Evolutionary conservation across 1,140 invertebrate genomes (phyloP), one percentile per base, ranked within the genome.

Genomic region (Sminthurides bifidus): DNA sequence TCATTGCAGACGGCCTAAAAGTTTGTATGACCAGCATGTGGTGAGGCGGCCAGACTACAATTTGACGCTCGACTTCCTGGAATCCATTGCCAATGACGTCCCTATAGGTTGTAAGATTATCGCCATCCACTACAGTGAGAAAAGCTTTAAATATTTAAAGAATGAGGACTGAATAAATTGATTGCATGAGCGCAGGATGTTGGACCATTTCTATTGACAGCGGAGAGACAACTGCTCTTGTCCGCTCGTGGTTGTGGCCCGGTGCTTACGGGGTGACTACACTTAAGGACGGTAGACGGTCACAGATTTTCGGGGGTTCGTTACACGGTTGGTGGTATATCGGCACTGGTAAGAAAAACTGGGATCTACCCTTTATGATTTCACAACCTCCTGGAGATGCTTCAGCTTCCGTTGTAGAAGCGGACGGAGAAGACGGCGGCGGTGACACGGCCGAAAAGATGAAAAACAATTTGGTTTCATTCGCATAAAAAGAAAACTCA

Each of bases 31-130:
- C 54, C 75, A 76, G 0, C 86, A 86, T 72, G 58, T 61, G 17
- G 57, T 72, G 83, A 31, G 48, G 2, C 74, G 81, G 54, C 71
- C 73, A 38, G 82, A 87, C 69, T 87, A 86, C 58, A 84, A 85
- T 70, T 85, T 82, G 59, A 77, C 82, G 4, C 72, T 82, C 51
- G 84, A 87, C 69, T 87, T 87, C 67, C 68, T 87, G 30, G 84
- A 86, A 66, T 77, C 81, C 1, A 76, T 84, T 15, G 81, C 82
- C 55, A 69, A 72, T 57, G 81, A 83, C 62, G 72, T 79, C 17
- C 81, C 81, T 0, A 70, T 71, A 62, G 79, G 74, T 74, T 65
- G 23, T 19, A 33, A 24, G 33, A 43, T 27, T 33, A 38, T 27
- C 46, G 29, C 26, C 40, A 54, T 19, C 38, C 35, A 52, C 19